phyloP scores from a whole-genome alignment of 1,140 invertebrate genomes.

The Dinoponera quadriceps region DNA sequence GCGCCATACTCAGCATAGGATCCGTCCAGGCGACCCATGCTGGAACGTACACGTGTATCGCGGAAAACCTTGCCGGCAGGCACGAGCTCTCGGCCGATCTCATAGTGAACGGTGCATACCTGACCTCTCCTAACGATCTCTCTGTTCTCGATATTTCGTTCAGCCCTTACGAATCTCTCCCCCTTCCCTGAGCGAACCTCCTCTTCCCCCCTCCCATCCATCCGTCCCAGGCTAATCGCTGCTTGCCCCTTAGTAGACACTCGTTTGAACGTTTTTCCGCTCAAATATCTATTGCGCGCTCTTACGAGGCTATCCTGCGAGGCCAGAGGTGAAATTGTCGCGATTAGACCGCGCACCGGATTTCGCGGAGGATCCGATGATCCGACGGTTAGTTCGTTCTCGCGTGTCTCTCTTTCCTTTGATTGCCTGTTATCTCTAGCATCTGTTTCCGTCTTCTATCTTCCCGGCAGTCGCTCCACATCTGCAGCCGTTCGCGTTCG shows the following conservation, averaged over 20 bases:
- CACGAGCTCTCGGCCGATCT: slow-evolving; percentile 88
- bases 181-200: not conserved
- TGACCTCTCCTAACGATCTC: slow-evolving; percentile 49
- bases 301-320: not conserved
- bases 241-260: not conserved
- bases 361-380: not conserved
- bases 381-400: slow-evolving; percentile 13
- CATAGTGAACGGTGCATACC: slow-evolving; percentile 89
- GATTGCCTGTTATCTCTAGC: slow-evolving; percentile 82
- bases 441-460: slow-evolving; percentile 83
- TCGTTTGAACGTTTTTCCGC: slow-evolving; percentile 23
- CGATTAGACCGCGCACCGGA: not conserved
- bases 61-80: slow-evolving; percentile 90
- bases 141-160: slow-evolving; percentile 83
- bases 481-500: slow-evolving; percentile 84
- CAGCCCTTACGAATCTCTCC: slow-evolving; percentile 85
- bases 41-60: slow-evolving; percentile 93
- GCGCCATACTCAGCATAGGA: slow-evolving; percentile 91
- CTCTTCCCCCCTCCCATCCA: not conserved
- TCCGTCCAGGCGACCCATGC: slow-evolving; percentile 89
- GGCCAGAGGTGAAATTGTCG: not conserved
- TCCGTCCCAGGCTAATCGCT: not conserved
- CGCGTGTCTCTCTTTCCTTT: slow-evolving; percentile 23
- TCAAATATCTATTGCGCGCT: slow-evolving; percentile 35
- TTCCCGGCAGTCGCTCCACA: slow-evolving; percentile 82